These are phyloP conservation scores for Acrocephalus kingi DNA, from an alignment of 2,113 vertebrate species.

Conservation along the genomic window DNA sequence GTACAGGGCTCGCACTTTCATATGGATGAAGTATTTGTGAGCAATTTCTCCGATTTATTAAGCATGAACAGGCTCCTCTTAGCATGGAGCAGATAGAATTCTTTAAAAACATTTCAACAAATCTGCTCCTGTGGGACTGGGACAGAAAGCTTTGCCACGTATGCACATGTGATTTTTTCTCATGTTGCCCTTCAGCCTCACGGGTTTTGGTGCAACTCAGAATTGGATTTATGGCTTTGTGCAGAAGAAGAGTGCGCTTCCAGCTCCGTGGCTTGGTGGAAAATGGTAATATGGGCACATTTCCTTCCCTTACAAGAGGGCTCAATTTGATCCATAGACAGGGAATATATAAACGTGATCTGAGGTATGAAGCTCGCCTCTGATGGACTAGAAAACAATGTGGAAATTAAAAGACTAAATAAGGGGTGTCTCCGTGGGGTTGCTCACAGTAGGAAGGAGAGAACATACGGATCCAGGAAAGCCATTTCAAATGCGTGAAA, in stretches of 20 bases:
- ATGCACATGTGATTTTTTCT: background rate
- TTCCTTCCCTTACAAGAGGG: slow-evolving; percentile 30
- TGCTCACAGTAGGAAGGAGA: background rate
- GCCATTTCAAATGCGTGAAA: background rate
- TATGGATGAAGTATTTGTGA: slow-evolving; percentile 49
- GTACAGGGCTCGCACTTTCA: slow-evolving; percentile 40
- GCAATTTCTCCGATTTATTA: slow-evolving; percentile 56
- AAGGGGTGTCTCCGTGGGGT: background rate
- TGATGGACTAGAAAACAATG: background rate
- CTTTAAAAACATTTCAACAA: slow-evolving; percentile 55
- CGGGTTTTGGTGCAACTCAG: fast-evolving
- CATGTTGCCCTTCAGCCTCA: background rate
- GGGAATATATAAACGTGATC: background rate
- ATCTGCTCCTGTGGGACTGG: slow-evolving; percentile 9
- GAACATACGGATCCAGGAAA: background rate
- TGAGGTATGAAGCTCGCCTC: background rate
- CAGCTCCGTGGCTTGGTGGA: background rate
- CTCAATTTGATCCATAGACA: background rate
- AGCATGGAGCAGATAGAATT: slow-evolving; percentile 8
- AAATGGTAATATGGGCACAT: slow-evolving; percentile 32
- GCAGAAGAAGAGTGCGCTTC: slow-evolving; percentile 2
- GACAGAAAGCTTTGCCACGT: background rate
- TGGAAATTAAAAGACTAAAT: background rate
- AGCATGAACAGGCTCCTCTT: slow-evolving; percentile 41
- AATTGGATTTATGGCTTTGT: background rate